These are phyloP conservation scores for Eleutherodactylus coqui DNA, from an alignment of 2,797 vertebrate genomes.

Conservation along the genomic window DNA sequence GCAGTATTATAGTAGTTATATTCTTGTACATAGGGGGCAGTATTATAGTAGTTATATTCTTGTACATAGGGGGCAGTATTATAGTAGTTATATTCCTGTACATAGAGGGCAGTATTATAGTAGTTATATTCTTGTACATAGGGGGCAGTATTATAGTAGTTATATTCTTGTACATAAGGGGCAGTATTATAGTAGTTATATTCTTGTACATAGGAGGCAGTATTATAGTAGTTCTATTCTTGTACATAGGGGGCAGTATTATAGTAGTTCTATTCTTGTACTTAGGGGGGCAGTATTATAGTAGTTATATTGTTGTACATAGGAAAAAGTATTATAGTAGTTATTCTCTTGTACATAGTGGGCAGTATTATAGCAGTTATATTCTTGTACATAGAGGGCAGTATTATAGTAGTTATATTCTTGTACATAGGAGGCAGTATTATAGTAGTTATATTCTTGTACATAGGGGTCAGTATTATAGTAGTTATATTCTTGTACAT, in stretches of 20 bases:
- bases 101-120: neutral
- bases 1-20: conserved; percentile 13
- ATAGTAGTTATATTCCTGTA: conserved; percentile 13
- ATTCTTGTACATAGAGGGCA: conserved; percentile 2
- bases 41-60: conserved; percentile 20
- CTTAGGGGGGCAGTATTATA: neutral
- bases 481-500: conserved; percentile 11
- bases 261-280: neutral
- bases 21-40: neutral
- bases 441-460: conserved; percentile 20
- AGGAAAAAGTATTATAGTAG: neutral
- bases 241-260: neutral
- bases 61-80: conserved; percentile 2
- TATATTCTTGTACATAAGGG: conserved; percentile 6
- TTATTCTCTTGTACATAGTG: neutral
- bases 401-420: conserved; percentile 15
- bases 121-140: neutral
- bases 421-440: conserved; percentile 6
- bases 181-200: conserved; percentile 12
- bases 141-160: conserved; percentile 4
- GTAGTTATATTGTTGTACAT: too few species aligned
- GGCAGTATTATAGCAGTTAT: neutral
- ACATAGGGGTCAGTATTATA: neutral
- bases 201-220: neutral
- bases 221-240: conserved; percentile 13